Evolutionary conservation across 30 jellyfish, hydroid and myxozoan genomes (phyloP).

Genomic region (Turritopsis rubra): DNA sequence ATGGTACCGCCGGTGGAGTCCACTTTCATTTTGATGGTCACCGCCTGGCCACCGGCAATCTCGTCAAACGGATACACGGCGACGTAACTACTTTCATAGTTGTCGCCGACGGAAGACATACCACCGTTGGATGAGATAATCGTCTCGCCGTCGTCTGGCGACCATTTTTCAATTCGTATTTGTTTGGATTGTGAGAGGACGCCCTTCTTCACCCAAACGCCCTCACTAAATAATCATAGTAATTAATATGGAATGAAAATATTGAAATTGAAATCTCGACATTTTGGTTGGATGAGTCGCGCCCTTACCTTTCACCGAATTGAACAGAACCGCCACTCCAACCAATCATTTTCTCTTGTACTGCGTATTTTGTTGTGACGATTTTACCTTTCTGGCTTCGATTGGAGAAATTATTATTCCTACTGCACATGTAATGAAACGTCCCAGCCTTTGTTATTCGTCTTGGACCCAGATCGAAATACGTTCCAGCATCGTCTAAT

Average conservation of each 20-base stretch:
- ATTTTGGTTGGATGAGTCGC: background rate
- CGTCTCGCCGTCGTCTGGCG: constrained; percentile 22
- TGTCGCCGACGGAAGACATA: constrained; percentile 48
- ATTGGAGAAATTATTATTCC: constrained; percentile 84
- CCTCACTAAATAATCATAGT: background rate
- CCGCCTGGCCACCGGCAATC: constrained; percentile 48
- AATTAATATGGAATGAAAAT: background rate
- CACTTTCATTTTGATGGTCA: constrained; percentile 65
- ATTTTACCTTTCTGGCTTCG: constrained; percentile 85
- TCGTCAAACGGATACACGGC: constrained; percentile 57
- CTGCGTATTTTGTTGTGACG: constrained; percentile 27
- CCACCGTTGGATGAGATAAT: constrained; percentile 18
- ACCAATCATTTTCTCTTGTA: constrained; percentile 53
- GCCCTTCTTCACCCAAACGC: constrained; percentile 27
- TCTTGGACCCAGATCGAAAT: constrained; percentile 88
- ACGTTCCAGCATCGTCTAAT: constrained; percentile 92
- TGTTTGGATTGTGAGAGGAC: background rate
- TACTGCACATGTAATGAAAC: constrained; percentile 70
- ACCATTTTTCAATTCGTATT: constrained; percentile 25
- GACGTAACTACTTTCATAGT: constrained; percentile 50
- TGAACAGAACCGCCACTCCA: constrained; percentile 72
- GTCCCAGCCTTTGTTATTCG: constrained; percentile 71
- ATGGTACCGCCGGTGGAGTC: constrained; percentile 30
- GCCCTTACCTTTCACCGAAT: constrained; percentile 51
- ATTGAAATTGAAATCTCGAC: background rate